Evolutionary conservation across 2,113 vertebrate species (phyloP).

Genomic region (Calonectris borealis): DNA sequence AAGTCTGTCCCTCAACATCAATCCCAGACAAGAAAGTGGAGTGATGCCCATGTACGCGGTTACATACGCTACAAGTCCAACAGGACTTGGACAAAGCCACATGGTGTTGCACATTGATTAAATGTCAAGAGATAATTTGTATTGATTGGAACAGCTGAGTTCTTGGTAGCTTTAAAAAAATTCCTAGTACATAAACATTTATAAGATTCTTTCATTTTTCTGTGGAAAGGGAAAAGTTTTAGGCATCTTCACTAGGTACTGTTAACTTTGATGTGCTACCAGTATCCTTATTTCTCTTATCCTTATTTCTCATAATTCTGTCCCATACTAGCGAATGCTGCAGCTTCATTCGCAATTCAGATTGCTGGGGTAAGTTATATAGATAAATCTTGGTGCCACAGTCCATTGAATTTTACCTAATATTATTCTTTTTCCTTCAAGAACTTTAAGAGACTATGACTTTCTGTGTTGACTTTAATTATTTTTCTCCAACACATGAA

Average conservation of each 20-base stretch:
- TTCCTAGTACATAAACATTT: not conserved
- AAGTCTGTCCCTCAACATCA: not conserved
- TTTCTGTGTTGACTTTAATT: conserved; percentile 23
- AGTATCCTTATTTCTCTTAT: not conserved
- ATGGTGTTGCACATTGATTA: not conserved
- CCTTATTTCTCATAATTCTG: not conserved
- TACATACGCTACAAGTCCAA: not conserved
- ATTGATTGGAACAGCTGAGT: not conserved
- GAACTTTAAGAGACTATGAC: not conserved
- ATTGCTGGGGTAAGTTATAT: not conserved
- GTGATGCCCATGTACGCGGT: not conserved
- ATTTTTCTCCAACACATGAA: not conserved
- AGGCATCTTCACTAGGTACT: not conserved
- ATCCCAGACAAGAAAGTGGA: not conserved
- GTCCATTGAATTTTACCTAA: conserved; percentile 9
- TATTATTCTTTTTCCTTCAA: conserved; percentile 29
- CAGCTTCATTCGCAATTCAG: not conserved
- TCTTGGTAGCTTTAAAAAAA: not conserved
- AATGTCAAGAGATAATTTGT: not conserved
- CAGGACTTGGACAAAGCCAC: not conserved
- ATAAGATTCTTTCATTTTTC: not conserved
- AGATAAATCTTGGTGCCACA: conserved; percentile 32
- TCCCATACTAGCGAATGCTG: not conserved
- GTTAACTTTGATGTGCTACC: not conserved
- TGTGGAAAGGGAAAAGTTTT: not conserved